Evolutionary conservation across 92 coral and sea anemone genomes (phyloP), one percentile per base, ranked within the genome.

Genomic region (Ricordea florida): DNA sequence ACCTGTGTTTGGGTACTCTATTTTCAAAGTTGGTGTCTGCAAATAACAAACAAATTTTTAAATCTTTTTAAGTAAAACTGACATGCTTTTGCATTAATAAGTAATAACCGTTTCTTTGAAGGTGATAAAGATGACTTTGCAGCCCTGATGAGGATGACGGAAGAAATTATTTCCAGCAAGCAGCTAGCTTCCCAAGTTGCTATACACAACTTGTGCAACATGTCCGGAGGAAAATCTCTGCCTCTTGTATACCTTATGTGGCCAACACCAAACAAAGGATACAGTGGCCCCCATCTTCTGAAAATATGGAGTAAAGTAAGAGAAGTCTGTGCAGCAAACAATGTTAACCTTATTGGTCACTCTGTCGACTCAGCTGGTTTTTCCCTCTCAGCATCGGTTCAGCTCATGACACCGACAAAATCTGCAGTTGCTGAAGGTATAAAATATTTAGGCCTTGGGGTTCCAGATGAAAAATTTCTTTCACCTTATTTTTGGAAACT

Each of bases 401-500:
- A 53, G 25, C 62, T 69, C 15, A 79, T 68, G 79, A 79, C 85
- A 26, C 78, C 72, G 16, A 56, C 63, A 67, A 16, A 11, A 44
- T 29, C 31, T 13, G 36, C 57, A 48, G 57, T 76, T 23, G 55
- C 69, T 18, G 57, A 10, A 22, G 83, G 83, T 26, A 28, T 77
- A 6, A 27, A 35, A 3, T 67, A 68, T 52, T 32, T 68, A 8
- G 85, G 46, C 5, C 85, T 69, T 45, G 78, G 63, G 2, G 30
- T 79, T 29, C 40, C 62, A 1, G 78, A 32, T 31, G 85, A 79
- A 48, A 25, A 42, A 34, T 69, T 57, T 46, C 3, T 62, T 4
- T 60, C 85, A 24, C 85, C 78, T 9, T 57, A 79, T 44, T 76
- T 76, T 46, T 76, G 74, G 83, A 20, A 76, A 10, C 28, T 62